Base-by-base conservation (phyloP, 2,888 invertebrate species). In the Prosapia bicincta region DNA sequence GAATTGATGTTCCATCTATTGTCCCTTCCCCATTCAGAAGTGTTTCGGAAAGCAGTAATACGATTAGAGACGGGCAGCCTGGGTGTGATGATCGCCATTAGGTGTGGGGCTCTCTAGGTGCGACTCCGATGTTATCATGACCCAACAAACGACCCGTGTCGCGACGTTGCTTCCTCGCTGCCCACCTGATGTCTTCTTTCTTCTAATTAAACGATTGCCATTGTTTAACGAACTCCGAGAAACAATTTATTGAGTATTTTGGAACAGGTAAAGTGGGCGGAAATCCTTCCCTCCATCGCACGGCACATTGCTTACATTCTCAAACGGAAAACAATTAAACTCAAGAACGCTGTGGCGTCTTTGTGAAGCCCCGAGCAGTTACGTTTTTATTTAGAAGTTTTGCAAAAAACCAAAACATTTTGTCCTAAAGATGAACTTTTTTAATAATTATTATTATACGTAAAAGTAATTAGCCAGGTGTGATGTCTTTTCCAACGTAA, bases 131-230 rank as follows among this genome's bases (percentile, higher is more conserved):
- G 20, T 30, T 69, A 69, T 69, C 69, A 74, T 65, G 69, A 54
- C 69, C 54, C 74, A 74, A 74, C 74, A 74, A 74, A 74, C 74
- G 74, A 74, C 69, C 74, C 74, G 26, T 74, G 74, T 74, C 74
- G 32, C 54, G 54, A 54, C 54, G 20, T 20, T n/a, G 54, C 73
- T 54, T 25, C 26, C 67, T 26, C 54, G 28, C 24, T 54, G 65
- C 54, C 28, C 74, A 30, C 69, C 74, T 74, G 74, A 74, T 68
- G 69, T 74, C 74, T 74, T 74, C 74, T 74, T 74, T 69, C 69
- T 43, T 54, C 54, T 54, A 54, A 54, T 54, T 54, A 54, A 54
- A 54, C 54, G 54, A 54, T 54, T 54, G 54, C 54, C 54, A 54
- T 54, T 54, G 54, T 54, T 54, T 54, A 54, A 54, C 54, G 54